Evolutionary conservation across 2,113 vertebrate genomes (phyloP).

Genomic region (Balaenoptera acutorostrata): DNA sequence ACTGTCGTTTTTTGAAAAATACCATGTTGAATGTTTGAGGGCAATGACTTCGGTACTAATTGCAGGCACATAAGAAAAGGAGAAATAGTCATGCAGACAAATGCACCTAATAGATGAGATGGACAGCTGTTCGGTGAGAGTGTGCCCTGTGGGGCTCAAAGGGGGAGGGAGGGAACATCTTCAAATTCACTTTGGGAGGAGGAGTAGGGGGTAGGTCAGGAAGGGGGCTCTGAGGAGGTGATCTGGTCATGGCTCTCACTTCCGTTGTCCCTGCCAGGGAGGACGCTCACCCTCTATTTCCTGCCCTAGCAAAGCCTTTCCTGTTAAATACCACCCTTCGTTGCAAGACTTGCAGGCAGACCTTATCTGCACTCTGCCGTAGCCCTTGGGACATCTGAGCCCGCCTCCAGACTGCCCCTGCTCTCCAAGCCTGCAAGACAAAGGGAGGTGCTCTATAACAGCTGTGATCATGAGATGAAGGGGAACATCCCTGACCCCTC

Average conservation of each 20-base stretch:
- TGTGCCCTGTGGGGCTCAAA: neutral
- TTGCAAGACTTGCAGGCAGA: neutral
- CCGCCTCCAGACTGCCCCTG: neutral
- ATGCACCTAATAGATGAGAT: neutral
- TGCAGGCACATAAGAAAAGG: neutral
- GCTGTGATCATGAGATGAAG: neutral
- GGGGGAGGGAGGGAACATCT: rapidly evolving
- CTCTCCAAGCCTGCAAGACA: neutral
- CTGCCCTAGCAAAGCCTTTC: neutral
- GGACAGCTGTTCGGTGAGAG: neutral
- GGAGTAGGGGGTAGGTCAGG: neutral
- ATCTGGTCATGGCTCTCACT: neutral
- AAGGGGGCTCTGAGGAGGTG: neutral
- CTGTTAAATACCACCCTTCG: neutral
- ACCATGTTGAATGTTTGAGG: neutral
- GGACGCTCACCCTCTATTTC: neutral
- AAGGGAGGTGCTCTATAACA: neutral
- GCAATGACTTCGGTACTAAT: neutral
- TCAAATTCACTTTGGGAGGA: neutral
- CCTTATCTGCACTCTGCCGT: neutral
- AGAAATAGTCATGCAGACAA: neutral
- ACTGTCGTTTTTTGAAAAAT: neutral
- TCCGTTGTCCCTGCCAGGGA: neutral
- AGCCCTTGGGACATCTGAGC: neutral
- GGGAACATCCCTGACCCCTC: neutral